Conservation (phyloP, 2,888 invertebrate species). For the Euproctis similis region DNA sequence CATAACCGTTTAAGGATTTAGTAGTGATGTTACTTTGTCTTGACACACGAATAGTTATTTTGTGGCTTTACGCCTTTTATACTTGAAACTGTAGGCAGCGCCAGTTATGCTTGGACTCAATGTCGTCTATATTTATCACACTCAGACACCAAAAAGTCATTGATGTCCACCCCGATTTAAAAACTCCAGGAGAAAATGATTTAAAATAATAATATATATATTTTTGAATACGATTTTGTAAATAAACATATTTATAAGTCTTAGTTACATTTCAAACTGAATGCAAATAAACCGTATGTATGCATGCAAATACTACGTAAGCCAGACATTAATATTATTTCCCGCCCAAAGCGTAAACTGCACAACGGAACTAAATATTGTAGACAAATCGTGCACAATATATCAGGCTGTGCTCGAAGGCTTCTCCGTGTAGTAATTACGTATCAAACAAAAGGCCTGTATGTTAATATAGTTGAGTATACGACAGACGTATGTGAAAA, state of each 20-base stretch:
- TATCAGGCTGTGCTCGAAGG: slow-evolving; percentile 27
- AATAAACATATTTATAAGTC: not conserved
- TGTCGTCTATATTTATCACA: too few species aligned
- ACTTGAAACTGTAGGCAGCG: too few species aligned
- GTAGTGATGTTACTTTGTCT: too few species aligned
- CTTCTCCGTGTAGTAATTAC: slow-evolving; percentile 44
- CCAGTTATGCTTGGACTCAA: too few species aligned
- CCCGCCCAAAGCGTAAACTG: slow-evolving; percentile 8
- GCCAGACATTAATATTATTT: slow-evolving; percentile 8
- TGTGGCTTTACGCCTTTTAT: too few species aligned
- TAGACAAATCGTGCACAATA: slow-evolving; percentile 50
- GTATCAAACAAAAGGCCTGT: slow-evolving; percentile 61
- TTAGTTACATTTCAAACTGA: not conserved
- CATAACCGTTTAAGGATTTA: too few species aligned
- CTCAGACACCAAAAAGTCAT: too few species aligned
- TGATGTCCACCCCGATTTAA: too few species aligned
- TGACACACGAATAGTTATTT: too few species aligned
- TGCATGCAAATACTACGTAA: slow-evolving; percentile 13
- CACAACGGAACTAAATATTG: slow-evolving; percentile 38
- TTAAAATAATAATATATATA: too few species aligned
- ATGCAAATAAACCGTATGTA: slow-evolving; percentile 1
- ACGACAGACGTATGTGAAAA: slow-evolving; percentile 70
- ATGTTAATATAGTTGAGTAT: slow-evolving; percentile 62
- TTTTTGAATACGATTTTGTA: too few species aligned
- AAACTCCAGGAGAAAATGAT: too few species aligned